These are phyloP conservation scores for Gasteruption jaculator DNA, from an alignment of 2,888 invertebrate genomes.

Conservation along the genomic window DNA sequence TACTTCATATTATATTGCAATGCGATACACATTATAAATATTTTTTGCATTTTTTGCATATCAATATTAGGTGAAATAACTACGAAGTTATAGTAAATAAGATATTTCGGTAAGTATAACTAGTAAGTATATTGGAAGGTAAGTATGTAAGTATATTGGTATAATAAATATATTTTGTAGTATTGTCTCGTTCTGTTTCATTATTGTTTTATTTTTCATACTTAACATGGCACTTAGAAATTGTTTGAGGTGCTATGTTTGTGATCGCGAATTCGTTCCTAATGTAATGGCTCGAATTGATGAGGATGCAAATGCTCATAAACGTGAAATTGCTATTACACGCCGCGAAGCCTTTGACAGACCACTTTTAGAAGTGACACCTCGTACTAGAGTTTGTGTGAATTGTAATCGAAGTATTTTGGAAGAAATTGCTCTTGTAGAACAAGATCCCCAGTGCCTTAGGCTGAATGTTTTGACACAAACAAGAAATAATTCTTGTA, in stretches of 20 bases:
- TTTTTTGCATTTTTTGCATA: no score
- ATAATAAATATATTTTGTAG: no score
- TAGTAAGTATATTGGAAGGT: no score
- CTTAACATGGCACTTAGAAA: neutral
- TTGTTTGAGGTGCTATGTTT: slow-evolving; percentile 4
- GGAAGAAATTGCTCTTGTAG: slow-evolving; percentile 13
- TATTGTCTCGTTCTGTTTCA: no score
- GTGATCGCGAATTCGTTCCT: slow-evolving; percentile 3
- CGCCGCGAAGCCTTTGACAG: slow-evolving; percentile 6
- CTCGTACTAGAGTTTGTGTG: slow-evolving; percentile 13
- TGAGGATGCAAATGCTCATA: slow-evolving; percentile 12
- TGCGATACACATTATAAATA: no score
- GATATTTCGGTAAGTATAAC: no score
- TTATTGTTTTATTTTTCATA: no score
- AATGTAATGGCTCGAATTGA: slow-evolving; percentile 15
- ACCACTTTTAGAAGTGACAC: slow-evolving; percentile 6
- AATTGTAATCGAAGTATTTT: slow-evolving; percentile 17
- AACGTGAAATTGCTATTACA: slow-evolving; percentile 6
- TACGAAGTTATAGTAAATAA: no score
- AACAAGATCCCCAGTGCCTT: slow-evolving; percentile 15
- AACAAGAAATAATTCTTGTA: slow-evolving; percentile 8
- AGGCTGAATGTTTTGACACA: slow-evolving; percentile 18
- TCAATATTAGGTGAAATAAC: no score
- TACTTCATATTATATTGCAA: no score
- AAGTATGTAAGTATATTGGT: no score